Evolutionary conservation across 1,140 invertebrate species (phyloP).

Genomic region (Dinothrombium tinctorium): DNA sequence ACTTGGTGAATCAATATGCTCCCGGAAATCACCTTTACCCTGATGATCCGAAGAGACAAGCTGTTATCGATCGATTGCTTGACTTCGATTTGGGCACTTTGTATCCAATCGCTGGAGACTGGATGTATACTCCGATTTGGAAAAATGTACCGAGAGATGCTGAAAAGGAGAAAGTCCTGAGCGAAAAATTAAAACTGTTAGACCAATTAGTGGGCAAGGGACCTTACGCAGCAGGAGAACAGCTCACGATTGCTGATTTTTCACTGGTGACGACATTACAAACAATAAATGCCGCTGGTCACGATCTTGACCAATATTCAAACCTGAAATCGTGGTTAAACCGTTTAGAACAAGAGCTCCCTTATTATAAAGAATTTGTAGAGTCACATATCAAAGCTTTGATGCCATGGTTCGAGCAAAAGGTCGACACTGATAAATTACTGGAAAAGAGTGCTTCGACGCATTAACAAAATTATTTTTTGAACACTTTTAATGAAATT

Average conservation of each 20-base stretch:
- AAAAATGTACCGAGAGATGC: neutral
- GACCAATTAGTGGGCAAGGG: conserved; percentile 19
- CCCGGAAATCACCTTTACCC: conserved; percentile 39
- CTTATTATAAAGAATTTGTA: too few relatives aligned
- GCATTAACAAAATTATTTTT: too few relatives aligned
- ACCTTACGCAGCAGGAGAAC: conserved; percentile 21
- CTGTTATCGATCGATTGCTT: conserved; percentile 41
- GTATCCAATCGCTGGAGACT: conserved; percentile 14
- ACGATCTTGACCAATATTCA: neutral
- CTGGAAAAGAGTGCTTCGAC: too few relatives aligned
- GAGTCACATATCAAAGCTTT: too few relatives aligned
- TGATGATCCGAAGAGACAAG: conserved; percentile 35
- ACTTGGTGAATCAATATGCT: conserved; percentile 26
- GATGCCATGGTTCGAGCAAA: too few relatives aligned
- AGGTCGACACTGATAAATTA: too few relatives aligned
- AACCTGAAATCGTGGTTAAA: neutral
- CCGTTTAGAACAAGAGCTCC: neutral
- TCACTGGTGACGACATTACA: conserved; percentile 4
- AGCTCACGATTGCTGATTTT: conserved; percentile 39
- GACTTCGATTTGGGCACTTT: conserved; percentile 32
- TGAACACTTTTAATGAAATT: too few relatives aligned
- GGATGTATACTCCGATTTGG: neutral
- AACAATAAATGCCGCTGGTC: neutral
- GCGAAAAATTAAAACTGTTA: conserved; percentile 20
- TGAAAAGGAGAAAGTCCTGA: conserved; percentile 15